Percentiles rank a stretch among this genome's conserved stretches.
phyloP scores from a whole-genome alignment of 2,888 invertebrate species.

The Tiliacea citrago region DNA sequence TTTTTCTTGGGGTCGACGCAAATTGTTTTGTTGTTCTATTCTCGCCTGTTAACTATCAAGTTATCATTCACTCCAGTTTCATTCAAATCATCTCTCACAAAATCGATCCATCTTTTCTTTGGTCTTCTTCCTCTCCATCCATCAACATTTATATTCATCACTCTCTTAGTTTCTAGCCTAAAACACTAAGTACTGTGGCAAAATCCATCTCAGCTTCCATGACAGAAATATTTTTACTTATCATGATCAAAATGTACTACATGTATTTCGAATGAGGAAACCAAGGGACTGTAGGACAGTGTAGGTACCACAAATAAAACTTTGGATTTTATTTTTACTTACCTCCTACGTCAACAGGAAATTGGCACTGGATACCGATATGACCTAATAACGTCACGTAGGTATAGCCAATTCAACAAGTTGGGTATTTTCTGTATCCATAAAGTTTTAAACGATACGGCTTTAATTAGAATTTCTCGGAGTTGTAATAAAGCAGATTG shows the following conservation, averaged over 20 bases:
- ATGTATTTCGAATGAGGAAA: not conserved
- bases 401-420: slow-evolving; percentile 31
- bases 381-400: slow-evolving; percentile 32
- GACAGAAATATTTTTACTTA: not conserved
- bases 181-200: not conserved
- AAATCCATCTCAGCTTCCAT: not conserved
- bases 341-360: slow-evolving; percentile 28
- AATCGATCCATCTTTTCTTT: not conserved
- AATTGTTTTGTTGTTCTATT: not conserved
- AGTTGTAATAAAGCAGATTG: slow-evolving; percentile 56
- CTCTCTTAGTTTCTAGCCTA: not conserved
- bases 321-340: slow-evolving; percentile 15
- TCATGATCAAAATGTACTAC: not conserved
- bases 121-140: not conserved
- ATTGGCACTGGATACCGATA: slow-evolving; percentile 14
- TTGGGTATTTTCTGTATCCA: slow-evolving; percentile 55
- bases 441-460: slow-evolving; percentile 53
- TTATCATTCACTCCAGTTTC: too few species aligned
- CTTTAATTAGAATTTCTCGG: slow-evolving; percentile 60
- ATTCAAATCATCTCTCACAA: too few species aligned
- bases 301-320: not conserved
- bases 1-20: not conserved
- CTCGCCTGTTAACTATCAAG: not conserved
- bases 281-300: not conserved
- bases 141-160: not conserved